These are phyloP conservation scores for Melanchra persicariae DNA, from an alignment of 2,888 invertebrate species.

Conservation along the genomic window DNA sequence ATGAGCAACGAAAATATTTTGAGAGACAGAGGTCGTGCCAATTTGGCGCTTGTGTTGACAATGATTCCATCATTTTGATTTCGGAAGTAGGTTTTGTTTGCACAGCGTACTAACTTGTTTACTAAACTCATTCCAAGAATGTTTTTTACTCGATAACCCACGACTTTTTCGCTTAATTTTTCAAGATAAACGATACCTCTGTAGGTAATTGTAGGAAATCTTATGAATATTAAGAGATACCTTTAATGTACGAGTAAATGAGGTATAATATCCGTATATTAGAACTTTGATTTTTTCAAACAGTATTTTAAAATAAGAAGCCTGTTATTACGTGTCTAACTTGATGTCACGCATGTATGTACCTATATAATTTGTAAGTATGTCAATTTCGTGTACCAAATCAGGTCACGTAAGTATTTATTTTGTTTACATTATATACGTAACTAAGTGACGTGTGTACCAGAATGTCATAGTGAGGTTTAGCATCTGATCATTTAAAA, in stretches of 20 bases:
- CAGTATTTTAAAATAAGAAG: constrained; percentile 1
- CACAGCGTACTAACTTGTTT: background rate
- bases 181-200: background rate
- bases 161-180: background rate
- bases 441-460: background rate
- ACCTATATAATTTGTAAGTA: background rate
- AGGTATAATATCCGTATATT: constrained; percentile 12
- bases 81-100: constrained; percentile 1
- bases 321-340: constrained; percentile 19
- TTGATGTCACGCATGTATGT: background rate
- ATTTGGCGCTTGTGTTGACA: constrained; percentile 36
- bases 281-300: constrained; percentile 2
- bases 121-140: background rate
- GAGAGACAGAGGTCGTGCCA: constrained; percentile 29
- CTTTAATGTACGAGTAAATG: constrained; percentile 30
- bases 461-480: no score
- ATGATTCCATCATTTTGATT: constrained; percentile 34
- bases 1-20: constrained; percentile 36
- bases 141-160: background rate
- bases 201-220: background rate
- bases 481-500: no score
- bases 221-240: constrained; percentile 10
- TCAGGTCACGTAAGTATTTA: constrained; percentile 8
- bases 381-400: background rate
- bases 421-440: background rate